Conservation (phyloP, 2,888 invertebrate species). For the Xestia sexstrigata region DNA sequence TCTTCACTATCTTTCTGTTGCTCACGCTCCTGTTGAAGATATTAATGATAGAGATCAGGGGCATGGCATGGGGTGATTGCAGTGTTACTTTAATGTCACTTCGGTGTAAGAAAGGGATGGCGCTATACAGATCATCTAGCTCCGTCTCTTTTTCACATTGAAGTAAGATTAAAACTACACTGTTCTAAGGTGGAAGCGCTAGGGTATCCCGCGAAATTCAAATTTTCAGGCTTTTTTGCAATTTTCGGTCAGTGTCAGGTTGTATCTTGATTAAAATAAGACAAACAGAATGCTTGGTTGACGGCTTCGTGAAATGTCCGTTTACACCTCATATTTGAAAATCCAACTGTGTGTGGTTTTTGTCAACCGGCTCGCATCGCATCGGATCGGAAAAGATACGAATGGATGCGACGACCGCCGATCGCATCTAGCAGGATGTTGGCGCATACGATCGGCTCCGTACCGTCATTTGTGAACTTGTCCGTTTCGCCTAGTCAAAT, state of each 20-base stretch:
- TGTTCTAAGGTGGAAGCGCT: too few species aligned
- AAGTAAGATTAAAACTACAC: not conserved
- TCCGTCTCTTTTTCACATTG: not conserved
- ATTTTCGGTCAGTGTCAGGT: too few species aligned
- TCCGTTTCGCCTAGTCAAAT: too few species aligned
- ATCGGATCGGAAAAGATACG: too few species aligned
- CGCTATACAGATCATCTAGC: not conserved
- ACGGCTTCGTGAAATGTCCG: too few species aligned
- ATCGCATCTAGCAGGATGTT: too few species aligned
- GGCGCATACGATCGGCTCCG: too few species aligned
- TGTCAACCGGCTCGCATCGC: not conserved
- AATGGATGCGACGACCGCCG: too few species aligned
- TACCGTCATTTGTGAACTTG: too few species aligned
- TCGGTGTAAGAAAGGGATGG: not conserved
- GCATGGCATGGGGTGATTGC: not conserved
- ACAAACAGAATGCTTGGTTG: too few species aligned
- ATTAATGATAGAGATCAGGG: not conserved
- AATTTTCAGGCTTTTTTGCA: not conserved
- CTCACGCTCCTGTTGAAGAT: constrained; percentile 79
- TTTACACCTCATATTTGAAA: not conserved
- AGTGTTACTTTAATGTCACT: not conserved
- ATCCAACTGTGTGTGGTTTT: not conserved
- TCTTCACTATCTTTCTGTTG: constrained; percentile 91
- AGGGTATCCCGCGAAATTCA: not conserved
- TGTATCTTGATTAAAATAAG: too few species aligned